Percentiles rank a stretch among this genome's conserved stretches.
Evolutionary conservation across 2,797 vertebrate genomes (phyloP).

Genomic region (Pantherophis vulpinus): DNA sequence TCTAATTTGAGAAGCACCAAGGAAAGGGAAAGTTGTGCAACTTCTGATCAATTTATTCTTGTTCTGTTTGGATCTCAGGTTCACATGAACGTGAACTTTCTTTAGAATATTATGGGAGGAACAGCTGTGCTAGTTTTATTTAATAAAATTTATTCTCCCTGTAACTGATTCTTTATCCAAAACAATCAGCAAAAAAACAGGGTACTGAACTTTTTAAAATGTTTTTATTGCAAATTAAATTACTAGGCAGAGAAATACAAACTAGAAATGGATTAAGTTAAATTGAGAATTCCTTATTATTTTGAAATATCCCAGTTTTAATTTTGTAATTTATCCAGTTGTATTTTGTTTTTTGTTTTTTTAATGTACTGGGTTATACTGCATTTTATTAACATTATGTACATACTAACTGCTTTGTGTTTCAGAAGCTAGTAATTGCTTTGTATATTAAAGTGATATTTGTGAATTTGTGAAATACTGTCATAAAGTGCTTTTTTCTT

Average conservation of each 20-base stretch:
- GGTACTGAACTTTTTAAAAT: constrained; percentile 66
- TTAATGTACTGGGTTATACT: constrained; percentile 72
- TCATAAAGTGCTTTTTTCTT: constrained; percentile 80
- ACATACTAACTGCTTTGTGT: constrained; percentile 81
- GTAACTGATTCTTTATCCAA: constrained; percentile 60
- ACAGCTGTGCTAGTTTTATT: constrained; percentile 52
- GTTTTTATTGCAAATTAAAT: constrained; percentile 63
- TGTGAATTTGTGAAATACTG: constrained; percentile 82
- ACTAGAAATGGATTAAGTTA: constrained; percentile 53
- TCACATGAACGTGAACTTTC: constrained; percentile 56
- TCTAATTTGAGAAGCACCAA: constrained; percentile 32
- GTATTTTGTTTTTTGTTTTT: constrained; percentile 68
- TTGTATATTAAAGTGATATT: constrained; percentile 83
- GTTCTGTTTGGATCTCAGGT: constrained; percentile 43
- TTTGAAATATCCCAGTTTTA: constrained; percentile 69
- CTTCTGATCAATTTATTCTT: constrained; percentile 27
- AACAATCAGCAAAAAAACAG: constrained; percentile 73
- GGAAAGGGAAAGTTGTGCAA: constrained; percentile 52
- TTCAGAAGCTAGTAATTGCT: constrained; percentile 78
- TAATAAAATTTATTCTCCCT: constrained; percentile 62
- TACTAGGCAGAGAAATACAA: constrained; percentile 53
- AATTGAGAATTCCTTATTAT: constrained; percentile 62
- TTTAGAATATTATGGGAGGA: constrained; percentile 61
- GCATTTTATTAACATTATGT: constrained; percentile 82
- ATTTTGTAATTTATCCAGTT: constrained; percentile 53